Evolutionary conservation across 2,113 vertebrate species (phyloP).

Genomic region (Stomatorhinus ivindoensis): DNA sequence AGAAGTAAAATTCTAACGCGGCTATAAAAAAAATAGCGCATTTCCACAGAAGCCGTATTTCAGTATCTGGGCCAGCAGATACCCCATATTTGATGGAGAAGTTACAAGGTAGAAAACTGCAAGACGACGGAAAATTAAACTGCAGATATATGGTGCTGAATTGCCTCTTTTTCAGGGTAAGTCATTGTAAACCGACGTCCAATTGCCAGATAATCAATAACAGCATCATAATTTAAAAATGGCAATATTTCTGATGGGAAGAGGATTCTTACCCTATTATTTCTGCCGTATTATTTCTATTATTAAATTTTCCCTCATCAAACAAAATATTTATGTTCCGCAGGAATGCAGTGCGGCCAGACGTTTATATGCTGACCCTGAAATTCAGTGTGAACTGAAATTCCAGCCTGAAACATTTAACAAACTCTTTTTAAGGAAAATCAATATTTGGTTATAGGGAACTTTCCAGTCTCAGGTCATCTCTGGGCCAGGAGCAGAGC

Average conservation of each 20-base stretch:
- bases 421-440: not conserved
- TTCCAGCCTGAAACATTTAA: not conserved
- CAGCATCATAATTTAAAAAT: not conserved
- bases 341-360: not conserved
- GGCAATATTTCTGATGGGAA: not conserved
- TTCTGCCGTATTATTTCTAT: not conserved
- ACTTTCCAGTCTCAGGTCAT: not conserved
- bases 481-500: not conserved
- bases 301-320: not conserved
- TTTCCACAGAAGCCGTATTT: not conserved
- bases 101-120: not conserved
- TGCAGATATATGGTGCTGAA: not conserved
- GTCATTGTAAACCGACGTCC: not conserved
- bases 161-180: not conserved
- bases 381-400: not conserved
- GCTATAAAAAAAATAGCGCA: not conserved
- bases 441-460: constrained; percentile 7
- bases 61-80: not conserved
- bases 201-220: not conserved
- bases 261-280: not conserved
- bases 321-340: not conserved
- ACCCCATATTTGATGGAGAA: not conserved
- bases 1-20: not conserved
- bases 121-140: not conserved
- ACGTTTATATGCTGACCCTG: not conserved